These are phyloP conservation scores for Parasteatoda lunata DNA, from an alignment of 2,888 invertebrate genomes.

Conservation along the genomic window DNA sequence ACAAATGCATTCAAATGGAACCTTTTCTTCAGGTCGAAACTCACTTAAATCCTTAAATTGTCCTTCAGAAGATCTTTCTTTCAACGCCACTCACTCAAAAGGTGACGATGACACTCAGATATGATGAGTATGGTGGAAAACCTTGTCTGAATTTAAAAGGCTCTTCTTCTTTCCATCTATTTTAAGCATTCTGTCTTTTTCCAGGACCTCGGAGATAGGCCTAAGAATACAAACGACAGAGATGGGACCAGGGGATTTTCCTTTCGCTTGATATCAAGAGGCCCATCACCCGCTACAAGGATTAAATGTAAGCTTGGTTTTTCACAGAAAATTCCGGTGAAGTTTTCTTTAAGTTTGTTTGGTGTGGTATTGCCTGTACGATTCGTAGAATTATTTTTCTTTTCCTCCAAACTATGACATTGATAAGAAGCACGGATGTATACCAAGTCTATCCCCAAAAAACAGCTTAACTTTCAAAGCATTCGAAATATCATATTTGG, in stretches of 20 bases:
- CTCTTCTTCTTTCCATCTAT: constrained; percentile 6
- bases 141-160: not conserved
- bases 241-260: constrained; percentile 31
- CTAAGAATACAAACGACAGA: constrained; percentile 35
- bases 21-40: no score
- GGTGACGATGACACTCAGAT: not conserved
- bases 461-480: no score
- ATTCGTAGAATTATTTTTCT: no score
- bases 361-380: no score
- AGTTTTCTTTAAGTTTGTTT: not conserved
- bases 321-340: not conserved
- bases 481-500: no score
- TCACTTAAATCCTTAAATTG: not conserved
- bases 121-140: not conserved
- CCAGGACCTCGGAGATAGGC: not conserved
- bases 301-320: not conserved
- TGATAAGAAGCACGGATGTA: no score
- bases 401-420: no score
- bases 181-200: constrained; percentile 8
- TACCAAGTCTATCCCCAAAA: no score
- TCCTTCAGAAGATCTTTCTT: not conserved
- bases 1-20: no score
- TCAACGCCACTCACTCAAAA: not conserved
- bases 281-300: constrained; percentile 5
- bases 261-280: constrained; percentile 20